These are phyloP conservation scores for Oxycera nigricornis DNA, from an alignment of 2,888 invertebrate genomes.

Conservation along the genomic window DNA sequence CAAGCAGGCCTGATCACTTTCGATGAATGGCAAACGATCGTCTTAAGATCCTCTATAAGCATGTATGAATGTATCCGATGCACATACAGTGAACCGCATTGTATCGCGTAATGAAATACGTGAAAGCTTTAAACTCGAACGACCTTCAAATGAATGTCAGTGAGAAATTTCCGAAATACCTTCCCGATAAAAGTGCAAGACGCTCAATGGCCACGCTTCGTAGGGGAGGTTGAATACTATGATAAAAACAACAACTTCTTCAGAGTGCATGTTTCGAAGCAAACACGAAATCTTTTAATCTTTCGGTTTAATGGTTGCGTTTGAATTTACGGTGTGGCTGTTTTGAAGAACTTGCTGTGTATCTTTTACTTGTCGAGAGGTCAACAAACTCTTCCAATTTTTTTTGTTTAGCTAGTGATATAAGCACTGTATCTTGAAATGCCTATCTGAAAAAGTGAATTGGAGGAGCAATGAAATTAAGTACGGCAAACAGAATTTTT, in stretches of 20 bases:
- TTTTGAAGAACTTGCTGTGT: too few species aligned
- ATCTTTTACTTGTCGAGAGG: too few species aligned
- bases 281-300: too few species aligned
- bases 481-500: too few species aligned
- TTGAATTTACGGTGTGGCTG: too few species aligned
- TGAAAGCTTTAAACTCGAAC: constrained; percentile 5
- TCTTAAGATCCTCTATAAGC: not conserved
- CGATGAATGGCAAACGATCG: constrained; percentile 12
- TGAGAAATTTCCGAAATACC: not conserved
- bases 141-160: constrained; percentile 9
- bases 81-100: not conserved
- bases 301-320: too few species aligned
- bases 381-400: too few species aligned
- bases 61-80: not conserved
- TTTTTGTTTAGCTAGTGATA: too few species aligned
- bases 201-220: not conserved
- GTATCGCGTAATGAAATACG: not conserved
- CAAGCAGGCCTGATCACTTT: not conserved
- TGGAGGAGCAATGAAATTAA: too few species aligned
- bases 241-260: not conserved
- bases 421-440: too few species aligned
- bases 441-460: too few species aligned
- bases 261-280: too few species aligned
- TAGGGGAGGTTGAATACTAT: not conserved
- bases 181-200: not conserved